Base-by-base conservation (phyloP, 1,140 invertebrate genomes). In the Babylonia areolata region DNA sequence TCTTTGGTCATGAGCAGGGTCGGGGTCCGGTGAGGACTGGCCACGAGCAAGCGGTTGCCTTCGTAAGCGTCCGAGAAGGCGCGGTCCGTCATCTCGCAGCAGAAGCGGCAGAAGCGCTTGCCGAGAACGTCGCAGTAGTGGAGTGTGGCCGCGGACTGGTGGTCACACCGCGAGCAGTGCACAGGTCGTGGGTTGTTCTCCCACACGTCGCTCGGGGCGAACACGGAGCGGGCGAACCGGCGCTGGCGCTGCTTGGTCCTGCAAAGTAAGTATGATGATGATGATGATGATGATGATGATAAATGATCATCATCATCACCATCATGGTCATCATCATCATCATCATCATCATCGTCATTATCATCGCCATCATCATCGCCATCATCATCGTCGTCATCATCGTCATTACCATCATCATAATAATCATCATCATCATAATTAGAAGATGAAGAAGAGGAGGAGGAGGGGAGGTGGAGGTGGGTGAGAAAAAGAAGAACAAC, bases 71-170 rank as follows among this genome's bases (percentile, higher is more conserved):
- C 35, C 28, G 78, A 51, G 46, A 80, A 80, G 9, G 23, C 3
- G 6, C 78, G 40, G 15, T 80, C 78, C 28, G 78, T 33, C 78
- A 80, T 51, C 33, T 80, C 78, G 3, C 42, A 51, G 46, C 78
- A 80, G 42, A 80, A 80, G n/a, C 78, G 78, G 46, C 78, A 80
- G 78, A 80, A 80, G 28, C 78, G 40, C 42, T 54, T 80, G 6
- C 78, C 78, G 42, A 80, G 78, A 28, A 80, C 78, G 78, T 80
- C 78, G 46, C 78, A 80, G 31, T 54, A 80, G n/a, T 80, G 78
- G 42, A 51, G 78, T 40, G 78, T 80, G 78, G 42, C 78, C 5
- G 42, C 54, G 78, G 40, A 46, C 78, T 80, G 78, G 46, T 80
- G 78, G 28, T 11, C 46, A 31, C 78, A 80, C 31, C 78, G 78